Percentiles rank a stretch among this genome's conserved stretches.
These are phyloP conservation scores for Crocidura indochinensis DNA, from an alignment of 2,797 vertebrate genomes.

Conservation along the genomic window DNA sequence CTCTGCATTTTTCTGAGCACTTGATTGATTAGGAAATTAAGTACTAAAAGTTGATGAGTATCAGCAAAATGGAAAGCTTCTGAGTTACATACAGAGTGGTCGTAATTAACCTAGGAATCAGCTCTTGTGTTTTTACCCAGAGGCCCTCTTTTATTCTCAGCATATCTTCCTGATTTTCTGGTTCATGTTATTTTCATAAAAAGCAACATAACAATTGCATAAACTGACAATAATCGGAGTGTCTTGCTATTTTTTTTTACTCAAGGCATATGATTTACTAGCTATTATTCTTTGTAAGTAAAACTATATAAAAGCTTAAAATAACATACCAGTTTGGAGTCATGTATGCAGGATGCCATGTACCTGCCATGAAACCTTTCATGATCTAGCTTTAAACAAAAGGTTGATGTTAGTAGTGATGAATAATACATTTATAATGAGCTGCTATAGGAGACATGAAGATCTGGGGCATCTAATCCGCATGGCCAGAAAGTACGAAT, in stretches of 20 bases:
- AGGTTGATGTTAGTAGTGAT: conserved; percentile 23
- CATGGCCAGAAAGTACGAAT: not conserved
- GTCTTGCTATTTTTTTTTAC: not conserved
- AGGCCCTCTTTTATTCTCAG: not conserved
- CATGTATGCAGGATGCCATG: not conserved
- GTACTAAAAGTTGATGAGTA: not conserved
- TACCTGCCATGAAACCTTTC: not conserved
- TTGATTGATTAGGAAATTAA: conserved; percentile 35
- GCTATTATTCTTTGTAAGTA: not conserved
- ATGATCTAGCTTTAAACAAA: not conserved
- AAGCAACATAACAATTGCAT: not conserved
- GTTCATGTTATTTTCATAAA: conserved; percentile 41
- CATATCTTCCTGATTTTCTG: not conserved
- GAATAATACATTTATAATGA: conserved; percentile 35
- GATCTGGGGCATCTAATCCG: not conserved
- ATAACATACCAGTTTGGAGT: not conserved
- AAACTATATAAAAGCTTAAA: conserved; percentile 5
- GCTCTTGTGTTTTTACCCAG: not conserved
- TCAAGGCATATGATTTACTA: conserved; percentile 33
- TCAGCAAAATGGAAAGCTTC: conserved; percentile 35
- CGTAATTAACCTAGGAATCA: not conserved
- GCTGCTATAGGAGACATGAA: not conserved
- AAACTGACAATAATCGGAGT: conserved; percentile 20
- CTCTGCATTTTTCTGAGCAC: not conserved
- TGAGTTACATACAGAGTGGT: not conserved